These are phyloP conservation scores for Brachyptera putata DNA, from an alignment of 2,888 invertebrate genomes.

Conservation along the genomic window DNA sequence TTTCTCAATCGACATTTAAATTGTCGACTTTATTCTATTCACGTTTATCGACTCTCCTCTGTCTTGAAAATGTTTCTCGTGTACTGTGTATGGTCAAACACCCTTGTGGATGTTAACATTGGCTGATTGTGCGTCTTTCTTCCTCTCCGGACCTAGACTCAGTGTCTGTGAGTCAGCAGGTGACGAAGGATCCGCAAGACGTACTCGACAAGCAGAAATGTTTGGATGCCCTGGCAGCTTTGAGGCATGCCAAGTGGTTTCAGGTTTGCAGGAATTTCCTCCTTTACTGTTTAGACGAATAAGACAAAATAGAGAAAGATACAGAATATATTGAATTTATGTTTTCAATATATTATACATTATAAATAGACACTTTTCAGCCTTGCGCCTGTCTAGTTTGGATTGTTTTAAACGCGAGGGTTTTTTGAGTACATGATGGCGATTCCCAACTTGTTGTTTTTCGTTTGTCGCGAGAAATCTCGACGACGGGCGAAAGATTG, in stretches of 20 bases:
- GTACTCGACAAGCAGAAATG: conserved; percentile 98
- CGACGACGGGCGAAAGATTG: too few species aligned
- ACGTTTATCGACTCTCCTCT: conserved; percentile 18
- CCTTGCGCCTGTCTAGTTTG: conserved; percentile 42
- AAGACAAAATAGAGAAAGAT: conserved; percentile 21
- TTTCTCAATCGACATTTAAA: too few species aligned
- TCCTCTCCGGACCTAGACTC: conserved; percentile 34
- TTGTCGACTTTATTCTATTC: too few species aligned
- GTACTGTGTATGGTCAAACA: conserved; percentile 62
- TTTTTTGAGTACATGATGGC: too few species aligned
- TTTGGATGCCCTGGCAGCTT: conserved; percentile 99
- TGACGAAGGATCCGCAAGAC: conserved; percentile 67
- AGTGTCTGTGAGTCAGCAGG: conserved; percentile 39
- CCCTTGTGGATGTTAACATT: conserved; percentile 49
- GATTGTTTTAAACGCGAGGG: too few species aligned
- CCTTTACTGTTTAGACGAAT: conserved; percentile 29
- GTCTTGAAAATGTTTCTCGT: conserved; percentile 32
- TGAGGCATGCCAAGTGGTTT: conserved; percentile 99
- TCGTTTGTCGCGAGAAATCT: too few species aligned
- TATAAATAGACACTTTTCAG: conserved; percentile 43
- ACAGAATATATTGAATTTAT: neutral
- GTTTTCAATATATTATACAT: conserved; percentile 5
- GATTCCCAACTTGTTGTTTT: too few species aligned
- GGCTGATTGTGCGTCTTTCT: conserved; percentile 34
- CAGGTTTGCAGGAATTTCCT: conserved; percentile 68